phyloP scores from a whole-genome alignment of 2,888 invertebrate species.

The Anodontia alba region DNA sequence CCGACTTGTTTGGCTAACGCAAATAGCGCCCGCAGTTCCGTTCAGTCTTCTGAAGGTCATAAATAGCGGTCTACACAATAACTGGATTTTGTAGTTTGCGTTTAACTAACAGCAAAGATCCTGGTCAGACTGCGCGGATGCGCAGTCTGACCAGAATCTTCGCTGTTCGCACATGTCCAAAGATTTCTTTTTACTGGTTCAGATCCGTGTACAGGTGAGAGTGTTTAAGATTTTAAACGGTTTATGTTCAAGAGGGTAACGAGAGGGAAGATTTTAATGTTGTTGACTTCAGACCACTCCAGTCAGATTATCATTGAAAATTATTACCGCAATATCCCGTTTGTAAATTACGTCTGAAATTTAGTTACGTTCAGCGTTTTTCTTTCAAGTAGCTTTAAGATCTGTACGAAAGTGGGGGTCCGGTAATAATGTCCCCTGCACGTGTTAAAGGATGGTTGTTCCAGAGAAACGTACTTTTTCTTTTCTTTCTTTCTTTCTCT shows the following conservation, averaged over 20 bases:
- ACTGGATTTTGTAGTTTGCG: too few species aligned
- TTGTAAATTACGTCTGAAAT: neutral
- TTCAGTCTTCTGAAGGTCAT: too few species aligned
- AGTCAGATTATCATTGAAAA: neutral
- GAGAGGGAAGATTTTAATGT: neutral
- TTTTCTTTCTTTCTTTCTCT: too few species aligned
- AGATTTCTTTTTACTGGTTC: neutral
- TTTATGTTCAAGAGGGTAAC: constrained; percentile 5
- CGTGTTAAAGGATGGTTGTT: too few species aligned
- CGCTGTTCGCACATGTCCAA: neutral
- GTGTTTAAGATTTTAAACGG: neutral
- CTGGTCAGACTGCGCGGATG: neutral
- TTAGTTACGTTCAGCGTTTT: too few species aligned
- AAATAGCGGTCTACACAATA: too few species aligned
- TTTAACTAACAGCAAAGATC: neutral
- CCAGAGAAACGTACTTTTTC: too few species aligned
- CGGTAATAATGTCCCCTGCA: too few species aligned
- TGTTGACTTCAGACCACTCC: constrained; percentile 2
- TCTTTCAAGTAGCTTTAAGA: neutral
- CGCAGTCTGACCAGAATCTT: neutral
- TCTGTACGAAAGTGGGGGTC: neutral
- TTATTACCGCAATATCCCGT: constrained; percentile 9
- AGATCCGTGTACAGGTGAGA: too few species aligned
- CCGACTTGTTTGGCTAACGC: too few species aligned
- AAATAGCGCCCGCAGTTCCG: too few species aligned